These are phyloP conservation scores for Plusia festucae DNA, from an alignment of 2,888 invertebrate genomes.

Conservation along the genomic window DNA sequence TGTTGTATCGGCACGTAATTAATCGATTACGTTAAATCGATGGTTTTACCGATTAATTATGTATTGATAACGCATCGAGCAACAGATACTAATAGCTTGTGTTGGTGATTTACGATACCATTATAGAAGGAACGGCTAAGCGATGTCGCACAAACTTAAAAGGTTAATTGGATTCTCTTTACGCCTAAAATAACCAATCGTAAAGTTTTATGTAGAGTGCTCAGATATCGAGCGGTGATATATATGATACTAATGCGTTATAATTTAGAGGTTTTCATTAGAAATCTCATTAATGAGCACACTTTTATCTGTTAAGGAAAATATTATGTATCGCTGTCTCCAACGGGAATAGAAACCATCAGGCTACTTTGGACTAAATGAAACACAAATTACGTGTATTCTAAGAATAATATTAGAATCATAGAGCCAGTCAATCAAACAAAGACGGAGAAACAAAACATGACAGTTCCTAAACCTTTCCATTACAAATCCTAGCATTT, in stretches of 20 bases:
- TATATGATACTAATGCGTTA: slow-evolving; percentile 59
- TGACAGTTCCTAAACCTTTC: slow-evolving; percentile 33
- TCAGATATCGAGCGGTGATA: slow-evolving; percentile 64
- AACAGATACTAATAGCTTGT: slow-evolving; percentile 60
- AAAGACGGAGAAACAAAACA: slow-evolving; percentile 19
- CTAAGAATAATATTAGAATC: slow-evolving; percentile 6
- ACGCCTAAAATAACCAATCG: slow-evolving; percentile 75
- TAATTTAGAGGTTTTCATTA: slow-evolving; percentile 61
- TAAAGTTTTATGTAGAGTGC: slow-evolving; percentile 76
- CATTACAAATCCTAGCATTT: slow-evolving; percentile 56
- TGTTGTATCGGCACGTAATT: slow-evolving; percentile 43
- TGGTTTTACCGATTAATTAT: slow-evolving; percentile 69
- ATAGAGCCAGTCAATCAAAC: not conserved
- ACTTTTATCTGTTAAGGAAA: slow-evolving; percentile 48
- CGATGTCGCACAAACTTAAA: slow-evolving; percentile 74
- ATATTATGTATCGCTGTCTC: slow-evolving; percentile 13
- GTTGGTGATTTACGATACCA: slow-evolving; percentile 76
- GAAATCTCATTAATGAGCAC: slow-evolving; percentile 58
- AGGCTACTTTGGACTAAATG: slow-evolving; percentile 31
- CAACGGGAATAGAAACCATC: not conserved
- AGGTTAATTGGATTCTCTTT: slow-evolving; percentile 81
- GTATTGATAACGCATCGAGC: slow-evolving; percentile 73
- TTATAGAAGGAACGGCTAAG: slow-evolving; percentile 73
- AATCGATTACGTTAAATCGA: slow-evolving; percentile 50
- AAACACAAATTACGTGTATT: slow-evolving; percentile 12